Percentiles rank a stretch among this genome's conserved stretches.
Conservation (phyloP, 2,113 vertebrate species). For the Macquaria ambigua region DNA sequence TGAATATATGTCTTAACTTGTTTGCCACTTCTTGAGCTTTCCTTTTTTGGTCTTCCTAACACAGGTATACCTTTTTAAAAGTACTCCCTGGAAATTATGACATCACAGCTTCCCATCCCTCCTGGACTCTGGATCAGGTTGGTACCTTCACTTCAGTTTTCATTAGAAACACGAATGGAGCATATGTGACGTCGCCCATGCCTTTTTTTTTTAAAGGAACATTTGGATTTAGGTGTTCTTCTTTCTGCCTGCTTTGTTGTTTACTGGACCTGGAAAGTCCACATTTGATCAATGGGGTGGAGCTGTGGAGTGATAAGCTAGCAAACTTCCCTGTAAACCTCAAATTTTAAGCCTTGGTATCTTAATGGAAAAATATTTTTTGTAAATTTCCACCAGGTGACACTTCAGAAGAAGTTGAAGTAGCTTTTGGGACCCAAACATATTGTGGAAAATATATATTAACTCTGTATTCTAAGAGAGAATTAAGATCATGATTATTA, state of each 20-base stretch:
- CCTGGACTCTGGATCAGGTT: constrained; percentile 95
- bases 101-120: constrained; percentile 92
- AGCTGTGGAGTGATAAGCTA: neutral
- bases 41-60: constrained; percentile 25
- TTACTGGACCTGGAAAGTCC: neutral
- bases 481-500: neutral
- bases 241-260: neutral
- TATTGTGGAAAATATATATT: neutral
- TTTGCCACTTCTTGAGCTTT: neutral
- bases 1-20: neutral
- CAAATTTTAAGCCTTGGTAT: neutral
- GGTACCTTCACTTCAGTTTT: constrained; percentile 30
- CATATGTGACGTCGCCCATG: neutral
- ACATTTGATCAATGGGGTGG: neutral
- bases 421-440: neutral
- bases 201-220: neutral
- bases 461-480: neutral
- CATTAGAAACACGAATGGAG: neutral
- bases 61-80: constrained; percentile 94
- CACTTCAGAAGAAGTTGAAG: neutral
- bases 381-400: neutral
- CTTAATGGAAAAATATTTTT: neutral
- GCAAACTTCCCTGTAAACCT: neutral
- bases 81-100: constrained; percentile 96
- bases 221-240: neutral